phyloP scores from a whole-genome alignment of 2,888 invertebrate species.

The Cheilosia scutellata region DNA sequence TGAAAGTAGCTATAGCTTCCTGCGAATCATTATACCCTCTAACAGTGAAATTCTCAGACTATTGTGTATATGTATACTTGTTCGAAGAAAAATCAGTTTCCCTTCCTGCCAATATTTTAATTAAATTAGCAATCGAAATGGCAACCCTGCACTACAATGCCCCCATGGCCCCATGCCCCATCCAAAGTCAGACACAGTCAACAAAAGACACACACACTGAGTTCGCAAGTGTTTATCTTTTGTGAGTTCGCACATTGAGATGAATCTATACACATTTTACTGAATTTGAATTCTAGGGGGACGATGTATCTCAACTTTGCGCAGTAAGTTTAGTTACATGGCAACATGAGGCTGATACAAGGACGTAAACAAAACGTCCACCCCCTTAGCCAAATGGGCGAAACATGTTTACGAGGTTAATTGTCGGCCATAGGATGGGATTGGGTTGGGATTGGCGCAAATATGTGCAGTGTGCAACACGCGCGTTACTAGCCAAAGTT shows the following conservation, averaged over 20 bases:
- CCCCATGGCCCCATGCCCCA: no score
- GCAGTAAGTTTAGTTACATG: constrained; percentile 40
- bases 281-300: not conserved
- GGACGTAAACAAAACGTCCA: constrained; percentile 19
- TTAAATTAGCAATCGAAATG: not conserved
- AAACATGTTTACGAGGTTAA: constrained; percentile 74
- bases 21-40: no score
- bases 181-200: constrained; percentile 2
- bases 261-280: constrained; percentile 7
- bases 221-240: constrained; percentile 29
- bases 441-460: not conserved
- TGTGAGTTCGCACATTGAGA: constrained; percentile 3
- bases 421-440: not conserved
- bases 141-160: not conserved
- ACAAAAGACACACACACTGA: constrained; percentile 25
- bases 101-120: no score
- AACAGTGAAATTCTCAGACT: no score
- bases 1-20: no score
- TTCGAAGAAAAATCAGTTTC: no score
- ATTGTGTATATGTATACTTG: no score
- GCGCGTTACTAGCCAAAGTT: constrained; percentile 16
- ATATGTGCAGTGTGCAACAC: constrained; percentile 58
- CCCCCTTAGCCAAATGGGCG: constrained; percentile 15
- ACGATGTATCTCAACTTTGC: constrained; percentile 48
- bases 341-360: constrained; percentile 53